Base-by-base conservation (phyloP, 2,113 vertebrate species). In the Orthonyx spaldingii region DNA sequence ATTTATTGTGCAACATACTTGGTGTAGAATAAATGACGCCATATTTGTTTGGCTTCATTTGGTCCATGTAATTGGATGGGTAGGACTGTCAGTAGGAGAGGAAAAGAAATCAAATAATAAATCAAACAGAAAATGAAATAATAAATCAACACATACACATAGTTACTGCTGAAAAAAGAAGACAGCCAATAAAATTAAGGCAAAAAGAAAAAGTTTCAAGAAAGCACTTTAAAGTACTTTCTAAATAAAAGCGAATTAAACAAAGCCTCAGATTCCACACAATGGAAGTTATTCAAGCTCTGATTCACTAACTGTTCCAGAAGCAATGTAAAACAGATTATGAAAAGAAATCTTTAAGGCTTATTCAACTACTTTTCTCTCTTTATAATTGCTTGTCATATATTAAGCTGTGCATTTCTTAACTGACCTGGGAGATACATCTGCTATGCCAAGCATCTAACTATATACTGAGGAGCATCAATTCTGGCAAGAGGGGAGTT, bases 1-100 rank as follows among this genome's bases (percentile, higher is more conserved):
- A 98, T 95, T 98, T 98, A 24, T 96, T 98, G 23, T 97, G 90
- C 83, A 98, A 79, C 95, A 97, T 94, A n/a, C 87, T 96, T 0
- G 98, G 97, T 8, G 98, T 84, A 17, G 98, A 98, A 89, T 98
- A 98, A 87, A 98, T 98, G 96, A 98, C 97, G 3, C 98, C 90
- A 6, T 98, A 98, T 78, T 98, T 98, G 96, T 96, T 98, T 90
- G 98, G 76, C 93, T 98, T 98, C 91, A 98, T 96, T 16, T 98
- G 97, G 91, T 98, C 98, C 96, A 98, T 98, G 87, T 98, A 98
- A 95, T 82, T 97, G 46, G 97, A 97, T 5, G 98, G 98, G 91
- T 98, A 98, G 30, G 98, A 98, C 98, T 98, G 49, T 66, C 77
- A 85, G 57, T 18, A 88, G 53, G 46, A 79, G 49, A 53, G 26